These are phyloP conservation scores for Erythrolamprus reginae DNA, from an alignment of 2,113 vertebrate genomes.

Conservation along the genomic window DNA sequence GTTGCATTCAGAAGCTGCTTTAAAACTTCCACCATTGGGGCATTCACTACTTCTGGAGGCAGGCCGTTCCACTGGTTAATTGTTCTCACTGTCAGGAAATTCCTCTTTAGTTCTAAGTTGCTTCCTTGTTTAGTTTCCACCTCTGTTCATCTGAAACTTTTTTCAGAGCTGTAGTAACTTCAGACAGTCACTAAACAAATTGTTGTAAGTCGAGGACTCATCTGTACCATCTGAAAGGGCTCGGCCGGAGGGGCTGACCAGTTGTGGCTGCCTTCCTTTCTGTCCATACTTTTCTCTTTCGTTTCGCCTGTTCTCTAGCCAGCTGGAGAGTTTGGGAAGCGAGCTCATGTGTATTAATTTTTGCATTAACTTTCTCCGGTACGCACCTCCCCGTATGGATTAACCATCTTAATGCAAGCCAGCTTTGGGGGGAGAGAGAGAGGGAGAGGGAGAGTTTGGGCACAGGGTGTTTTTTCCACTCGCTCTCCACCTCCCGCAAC, in stretches of 20 bases:
- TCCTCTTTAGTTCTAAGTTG: no score
- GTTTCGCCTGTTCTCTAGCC: not conserved
- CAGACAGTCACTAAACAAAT: not conserved
- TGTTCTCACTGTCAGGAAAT: no score
- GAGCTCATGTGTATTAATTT: not conserved
- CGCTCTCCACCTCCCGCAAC: not conserved
- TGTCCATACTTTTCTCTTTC: not conserved
- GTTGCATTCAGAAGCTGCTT: no score
- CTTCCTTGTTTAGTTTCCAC: no score
- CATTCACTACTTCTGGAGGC: no score
- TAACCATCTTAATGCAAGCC: not conserved
- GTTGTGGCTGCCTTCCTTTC: not conserved
- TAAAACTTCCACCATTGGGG: no score
- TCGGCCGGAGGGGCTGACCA: not conserved
- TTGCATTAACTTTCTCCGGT: not conserved
- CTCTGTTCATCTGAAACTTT: not conserved
- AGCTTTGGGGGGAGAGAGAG: not conserved
- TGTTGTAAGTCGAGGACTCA: not conserved
- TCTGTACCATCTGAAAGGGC: not conserved
- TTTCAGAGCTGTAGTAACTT: not conserved
- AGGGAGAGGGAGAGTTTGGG: not conserved
- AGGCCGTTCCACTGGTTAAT: no score
- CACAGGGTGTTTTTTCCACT: not conserved
- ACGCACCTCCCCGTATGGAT: not conserved
- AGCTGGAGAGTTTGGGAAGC: not conserved